Conservation (phyloP, 2,888 invertebrate species). For the Apodemia hepburni region DNA sequence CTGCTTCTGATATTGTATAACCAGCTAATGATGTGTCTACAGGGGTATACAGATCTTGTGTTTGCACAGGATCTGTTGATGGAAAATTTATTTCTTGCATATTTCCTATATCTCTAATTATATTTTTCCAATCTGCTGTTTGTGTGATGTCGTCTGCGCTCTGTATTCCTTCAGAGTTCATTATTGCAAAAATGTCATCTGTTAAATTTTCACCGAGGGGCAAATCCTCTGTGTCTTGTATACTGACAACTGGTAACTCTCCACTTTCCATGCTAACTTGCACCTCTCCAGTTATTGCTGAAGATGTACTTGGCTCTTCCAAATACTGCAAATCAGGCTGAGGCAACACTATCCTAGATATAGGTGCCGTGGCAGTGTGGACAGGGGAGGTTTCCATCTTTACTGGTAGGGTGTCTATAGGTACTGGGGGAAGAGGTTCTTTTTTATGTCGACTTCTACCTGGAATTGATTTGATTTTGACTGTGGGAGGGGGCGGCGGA, state of each 20-base stretch:
- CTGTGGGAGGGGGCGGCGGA: constrained; percentile 66
- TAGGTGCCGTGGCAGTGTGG: constrained; percentile 57
- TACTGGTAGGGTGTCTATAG: constrained; percentile 53
- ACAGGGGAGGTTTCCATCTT: constrained; percentile 61
- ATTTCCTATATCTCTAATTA: constrained; percentile 71
- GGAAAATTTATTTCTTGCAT: constrained; percentile 71
- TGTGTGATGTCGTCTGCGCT: constrained; percentile 72
- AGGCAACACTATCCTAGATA: constrained; percentile 63
- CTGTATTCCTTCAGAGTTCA: constrained; percentile 75
- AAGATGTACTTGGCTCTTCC: constrained; percentile 55
- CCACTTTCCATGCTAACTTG: constrained; percentile 69
- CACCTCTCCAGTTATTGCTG: constrained; percentile 57
- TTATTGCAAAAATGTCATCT: constrained; percentile 73
- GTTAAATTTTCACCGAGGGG: constrained; percentile 70
- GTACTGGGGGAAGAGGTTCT: constrained; percentile 58
- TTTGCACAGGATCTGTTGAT: constrained; percentile 50
- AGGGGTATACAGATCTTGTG: constrained; percentile 56
- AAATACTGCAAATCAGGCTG: constrained; percentile 61
- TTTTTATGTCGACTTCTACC: constrained; percentile 65
- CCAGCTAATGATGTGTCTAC: constrained; percentile 47
- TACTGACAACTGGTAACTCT: constrained; percentile 74
- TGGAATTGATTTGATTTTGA: constrained; percentile 49
- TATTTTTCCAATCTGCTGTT: constrained; percentile 73
- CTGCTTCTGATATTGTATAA: constrained; percentile 55
- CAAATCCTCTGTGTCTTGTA: constrained; percentile 72